Conservation (phyloP, 1,140 invertebrate species). For the Euschistus heros region DNA sequence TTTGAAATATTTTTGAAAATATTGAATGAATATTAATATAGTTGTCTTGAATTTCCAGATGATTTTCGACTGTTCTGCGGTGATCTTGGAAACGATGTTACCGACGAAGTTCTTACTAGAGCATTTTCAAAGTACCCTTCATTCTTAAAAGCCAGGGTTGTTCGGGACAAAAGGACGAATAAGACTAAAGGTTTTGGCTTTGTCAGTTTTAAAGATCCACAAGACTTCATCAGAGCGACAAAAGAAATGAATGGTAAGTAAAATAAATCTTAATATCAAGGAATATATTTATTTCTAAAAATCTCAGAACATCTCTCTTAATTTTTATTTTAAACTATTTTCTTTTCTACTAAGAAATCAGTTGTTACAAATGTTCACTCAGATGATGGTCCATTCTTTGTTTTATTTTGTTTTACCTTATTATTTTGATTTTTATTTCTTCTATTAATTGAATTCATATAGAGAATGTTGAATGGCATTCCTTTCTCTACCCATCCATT, state of each 20-base stretch:
- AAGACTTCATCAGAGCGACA: constrained; percentile 96
- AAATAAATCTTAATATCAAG: neutral
- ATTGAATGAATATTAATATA: constrained; percentile 19
- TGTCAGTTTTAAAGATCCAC: constrained; percentile 95
- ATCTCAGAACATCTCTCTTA: neutral
- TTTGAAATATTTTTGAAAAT: no score
- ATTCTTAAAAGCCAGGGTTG: constrained; percentile 89
- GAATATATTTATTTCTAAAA: neutral
- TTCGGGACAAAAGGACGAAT: constrained; percentile 92
- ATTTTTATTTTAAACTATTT: neutral
- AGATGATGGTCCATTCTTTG: neutral
- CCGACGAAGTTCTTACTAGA: constrained; percentile 85
- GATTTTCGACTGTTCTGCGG: constrained; percentile 98
- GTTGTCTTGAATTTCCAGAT: constrained; percentile 44
- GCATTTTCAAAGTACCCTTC: constrained; percentile 94
- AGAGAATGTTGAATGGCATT: constrained; percentile 42
- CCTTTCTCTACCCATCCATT: constrained; percentile 29
- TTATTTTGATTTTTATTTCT: neutral
- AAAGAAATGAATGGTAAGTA: constrained; percentile 89
- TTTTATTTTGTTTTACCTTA: neutral
- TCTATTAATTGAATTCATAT: constrained; percentile 29
- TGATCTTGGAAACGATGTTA: constrained; percentile 97
- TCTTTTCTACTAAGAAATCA: no score
- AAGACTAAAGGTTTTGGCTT: constrained; percentile 99
- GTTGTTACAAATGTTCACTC: no score